Evolutionary conservation across 2,888 invertebrate genomes (phyloP).

Genomic region (Lagria hirta): DNA sequence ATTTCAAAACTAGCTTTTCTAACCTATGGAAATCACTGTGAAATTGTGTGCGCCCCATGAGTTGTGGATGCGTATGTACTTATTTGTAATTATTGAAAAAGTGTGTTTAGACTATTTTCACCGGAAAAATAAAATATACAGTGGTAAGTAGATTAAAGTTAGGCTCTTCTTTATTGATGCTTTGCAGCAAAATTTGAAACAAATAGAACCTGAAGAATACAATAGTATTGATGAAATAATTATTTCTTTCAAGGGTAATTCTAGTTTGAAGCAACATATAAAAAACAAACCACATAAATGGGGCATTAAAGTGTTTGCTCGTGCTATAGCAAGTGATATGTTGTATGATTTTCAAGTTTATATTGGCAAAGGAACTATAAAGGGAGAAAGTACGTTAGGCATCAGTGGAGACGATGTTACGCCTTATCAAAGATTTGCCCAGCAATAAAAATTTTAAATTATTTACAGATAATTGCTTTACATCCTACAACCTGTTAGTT

Average conservation of each 20-base stretch:
- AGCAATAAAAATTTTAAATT: background rate
- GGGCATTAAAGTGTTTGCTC: conserved; percentile 10
- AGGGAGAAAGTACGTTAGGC: no score
- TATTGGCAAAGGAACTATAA: conserved; percentile 19
- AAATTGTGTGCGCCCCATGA: no score
- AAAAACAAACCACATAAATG: conserved; percentile 18
- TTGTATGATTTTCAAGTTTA: conserved; percentile 14
- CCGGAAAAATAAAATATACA: no score
- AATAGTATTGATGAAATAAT: conserved; percentile 27
- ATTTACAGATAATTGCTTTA: conserved; percentile 28
- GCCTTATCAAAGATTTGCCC: no score
- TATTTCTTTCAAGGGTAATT: conserved; percentile 24
- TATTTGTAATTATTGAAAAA: no score
- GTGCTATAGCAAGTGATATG: conserved; percentile 8
- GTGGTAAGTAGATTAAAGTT: no score
- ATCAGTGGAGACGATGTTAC: background rate
- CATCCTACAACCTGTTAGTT: conserved; percentile 16
- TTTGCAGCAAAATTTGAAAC: no score
- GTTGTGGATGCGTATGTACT: no score
- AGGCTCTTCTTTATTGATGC: no score
- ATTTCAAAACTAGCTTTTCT: no score
- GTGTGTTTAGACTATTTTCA: no score
- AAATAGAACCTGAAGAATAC: conserved; percentile 37
- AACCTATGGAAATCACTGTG: no score
- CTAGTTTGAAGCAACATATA: conserved; percentile 22